A percentile compares a stretch with the other conserved stretches of the same genome.
Conservation (phyloP, 2,797 vertebrate species). For the Siniperca obscura region DNA sequence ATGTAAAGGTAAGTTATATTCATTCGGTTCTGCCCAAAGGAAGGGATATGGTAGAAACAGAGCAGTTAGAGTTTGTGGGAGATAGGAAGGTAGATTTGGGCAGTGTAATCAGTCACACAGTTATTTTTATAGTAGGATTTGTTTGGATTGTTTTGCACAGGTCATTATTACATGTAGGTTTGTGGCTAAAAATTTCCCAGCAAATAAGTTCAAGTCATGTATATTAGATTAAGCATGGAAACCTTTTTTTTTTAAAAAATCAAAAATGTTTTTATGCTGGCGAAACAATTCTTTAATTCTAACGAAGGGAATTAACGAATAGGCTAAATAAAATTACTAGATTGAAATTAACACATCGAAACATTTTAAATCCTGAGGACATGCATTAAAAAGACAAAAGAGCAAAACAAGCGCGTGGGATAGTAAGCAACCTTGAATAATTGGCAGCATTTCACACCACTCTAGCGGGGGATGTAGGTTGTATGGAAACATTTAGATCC, state of each 20-base stretch:
- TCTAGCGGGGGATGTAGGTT: constrained; percentile 62
- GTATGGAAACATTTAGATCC: constrained; percentile 83
- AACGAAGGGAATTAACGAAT: neutral
- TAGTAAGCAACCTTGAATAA: constrained; percentile 51
- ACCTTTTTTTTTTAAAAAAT: neutral
- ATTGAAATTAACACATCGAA: neutral
- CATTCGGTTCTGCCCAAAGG: neutral
- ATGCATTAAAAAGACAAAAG: constrained; percentile 11
- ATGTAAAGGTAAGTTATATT: neutral
- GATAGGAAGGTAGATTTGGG: neutral
- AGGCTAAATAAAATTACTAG: neutral
- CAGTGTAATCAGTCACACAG: neutral
- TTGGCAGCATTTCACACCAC: constrained; percentile 70
- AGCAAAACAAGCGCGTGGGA: constrained; percentile 30
- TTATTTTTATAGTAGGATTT: neutral
- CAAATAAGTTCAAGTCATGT: neutral
- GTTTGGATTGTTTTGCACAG: neutral
- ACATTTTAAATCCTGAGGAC: constrained; percentile 23
- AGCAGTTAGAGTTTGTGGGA: neutral
- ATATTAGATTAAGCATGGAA: neutral
- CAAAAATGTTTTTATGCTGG: neutral
- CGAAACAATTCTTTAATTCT: constrained; percentile 1
- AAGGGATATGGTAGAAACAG: neutral
- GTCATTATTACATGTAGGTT: neutral
- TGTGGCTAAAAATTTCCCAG: neutral